Evolutionary conservation across 1,140 invertebrate species (phyloP).

Genomic region (Bombus waltoni): DNA sequence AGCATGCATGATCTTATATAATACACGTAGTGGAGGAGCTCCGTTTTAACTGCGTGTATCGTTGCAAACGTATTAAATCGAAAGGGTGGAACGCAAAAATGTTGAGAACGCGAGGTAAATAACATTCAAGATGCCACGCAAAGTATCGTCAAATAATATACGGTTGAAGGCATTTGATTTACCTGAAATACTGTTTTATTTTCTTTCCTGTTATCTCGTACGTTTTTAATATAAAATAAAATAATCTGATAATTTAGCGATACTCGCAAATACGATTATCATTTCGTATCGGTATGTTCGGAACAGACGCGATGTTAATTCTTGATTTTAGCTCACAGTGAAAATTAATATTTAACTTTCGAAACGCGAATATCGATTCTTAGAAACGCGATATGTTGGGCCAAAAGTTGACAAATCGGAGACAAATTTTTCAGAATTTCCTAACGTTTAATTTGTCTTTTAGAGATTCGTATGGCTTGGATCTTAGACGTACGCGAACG

Average conservation of each 20-base stretch:
- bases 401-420: not conserved
- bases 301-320: not conserved
- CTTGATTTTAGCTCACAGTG: not conserved
- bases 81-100: not conserved
- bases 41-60: not conserved
- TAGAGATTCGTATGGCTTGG: too few relatives aligned
- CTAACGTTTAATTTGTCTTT: too few relatives aligned
- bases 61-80: not conserved
- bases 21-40: not conserved
- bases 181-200: too few relatives aligned
- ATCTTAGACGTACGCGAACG: too few relatives aligned
- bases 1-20: constrained; percentile 5
- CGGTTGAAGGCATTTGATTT: not conserved
- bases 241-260: too few relatives aligned
- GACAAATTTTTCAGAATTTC: too few relatives aligned
- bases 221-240: too few relatives aligned
- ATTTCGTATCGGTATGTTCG: too few relatives aligned
- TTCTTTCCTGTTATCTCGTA: accelerated
- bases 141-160: not conserved
- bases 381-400: too few relatives aligned
- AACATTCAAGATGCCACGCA: not conserved
- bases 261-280: too few relatives aligned
- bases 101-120: not conserved
- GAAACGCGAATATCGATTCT: not conserved
- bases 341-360: not conserved